These are phyloP conservation scores for Setipinna tenuifilis DNA, from an alignment of 2,797 vertebrate genomes.

Conservation along the genomic window DNA sequence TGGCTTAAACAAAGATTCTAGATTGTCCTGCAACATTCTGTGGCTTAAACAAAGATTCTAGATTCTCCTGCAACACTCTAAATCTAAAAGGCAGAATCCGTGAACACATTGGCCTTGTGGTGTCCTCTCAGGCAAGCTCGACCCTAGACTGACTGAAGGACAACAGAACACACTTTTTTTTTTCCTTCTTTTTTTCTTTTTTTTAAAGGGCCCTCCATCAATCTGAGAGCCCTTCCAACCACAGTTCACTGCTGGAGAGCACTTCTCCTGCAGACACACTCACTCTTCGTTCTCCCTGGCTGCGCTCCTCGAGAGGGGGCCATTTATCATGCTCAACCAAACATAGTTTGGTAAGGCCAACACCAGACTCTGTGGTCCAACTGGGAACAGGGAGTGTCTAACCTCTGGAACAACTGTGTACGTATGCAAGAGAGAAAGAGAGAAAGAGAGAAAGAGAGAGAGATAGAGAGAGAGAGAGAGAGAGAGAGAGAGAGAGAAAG, in stretches of 20 bases:
- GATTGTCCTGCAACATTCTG: no score
- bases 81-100: background rate
- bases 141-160: background rate
- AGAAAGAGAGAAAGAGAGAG: background rate
- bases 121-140: background rate
- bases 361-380: background rate
- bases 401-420: background rate
- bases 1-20: no score
- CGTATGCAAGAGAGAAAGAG: background rate
- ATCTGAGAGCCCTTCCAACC: background rate
- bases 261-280: background rate
- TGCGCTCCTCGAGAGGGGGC: background rate
- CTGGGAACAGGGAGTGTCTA: background rate
- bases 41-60: no score
- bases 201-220: background rate
- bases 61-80: no score
- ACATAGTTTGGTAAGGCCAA: conserved; percentile 30
- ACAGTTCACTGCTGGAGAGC: background rate
- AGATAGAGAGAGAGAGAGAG: background rate
- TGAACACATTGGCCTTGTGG: background rate
- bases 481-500: background rate
- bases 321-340: conserved; percentile 26
- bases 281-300: background rate
- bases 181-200: no score
- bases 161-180: background rate